A percentile compares a stretch with the other conserved stretches of the same genome.
Conservation (phyloP, 2,888 invertebrate genomes). For the Rhingia rostrata region DNA sequence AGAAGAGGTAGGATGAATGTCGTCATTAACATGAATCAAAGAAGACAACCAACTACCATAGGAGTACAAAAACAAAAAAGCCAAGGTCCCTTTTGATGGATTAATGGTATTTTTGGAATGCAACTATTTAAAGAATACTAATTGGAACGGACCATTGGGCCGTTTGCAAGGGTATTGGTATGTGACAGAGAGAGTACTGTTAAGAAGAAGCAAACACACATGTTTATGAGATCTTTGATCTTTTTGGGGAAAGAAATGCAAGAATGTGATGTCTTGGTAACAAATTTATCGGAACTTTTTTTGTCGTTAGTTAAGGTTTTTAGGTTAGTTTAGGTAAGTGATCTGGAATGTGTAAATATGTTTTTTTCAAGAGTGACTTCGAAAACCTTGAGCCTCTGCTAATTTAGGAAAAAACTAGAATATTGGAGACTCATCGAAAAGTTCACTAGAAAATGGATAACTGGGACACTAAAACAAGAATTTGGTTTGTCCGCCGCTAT, state of each 20-base stretch:
- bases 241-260: slow-evolving; percentile 25
- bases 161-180: slow-evolving; percentile 29
- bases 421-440: too few species aligned
- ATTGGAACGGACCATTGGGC: slow-evolving; percentile 57
- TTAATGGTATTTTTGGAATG: slow-evolving; percentile 64
- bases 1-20: slow-evolving; percentile 31
- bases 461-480: too few species aligned
- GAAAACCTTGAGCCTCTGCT: too few species aligned
- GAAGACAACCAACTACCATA: slow-evolving; percentile 8
- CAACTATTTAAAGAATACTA: slow-evolving; percentile 71
- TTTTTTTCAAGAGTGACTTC: too few species aligned
- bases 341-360: too few species aligned
- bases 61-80: background rate
- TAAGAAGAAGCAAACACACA: background rate
- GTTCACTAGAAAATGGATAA: too few species aligned
- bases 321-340: background rate
- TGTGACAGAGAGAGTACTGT: slow-evolving; percentile 30
- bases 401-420: too few species aligned
- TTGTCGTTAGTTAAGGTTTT: slow-evolving; percentile 13
- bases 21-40: slow-evolving; percentile 54
- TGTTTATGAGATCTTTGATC: slow-evolving; percentile 65
- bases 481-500: too few species aligned
- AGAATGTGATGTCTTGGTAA: slow-evolving; percentile 11
- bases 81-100: slow-evolving; percentile 53
- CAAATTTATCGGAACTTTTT: too few species aligned